phyloP scores from a whole-genome alignment of 1,140 invertebrate species.

The Psilanteris sp. region DNA sequence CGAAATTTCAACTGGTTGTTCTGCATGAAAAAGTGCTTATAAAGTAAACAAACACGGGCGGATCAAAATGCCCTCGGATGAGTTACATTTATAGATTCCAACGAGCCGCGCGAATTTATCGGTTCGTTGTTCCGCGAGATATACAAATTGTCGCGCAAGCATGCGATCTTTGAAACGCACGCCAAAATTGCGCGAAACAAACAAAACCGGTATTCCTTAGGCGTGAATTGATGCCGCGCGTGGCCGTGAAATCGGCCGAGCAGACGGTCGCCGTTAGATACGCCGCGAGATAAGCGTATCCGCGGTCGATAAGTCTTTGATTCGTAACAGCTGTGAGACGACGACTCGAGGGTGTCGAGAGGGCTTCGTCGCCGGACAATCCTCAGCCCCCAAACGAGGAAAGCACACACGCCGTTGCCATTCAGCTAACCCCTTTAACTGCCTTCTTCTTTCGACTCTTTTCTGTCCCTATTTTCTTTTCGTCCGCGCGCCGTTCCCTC shows the following conservation, averaged over 20 bases:
- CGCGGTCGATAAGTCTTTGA: constrained; percentile 38
- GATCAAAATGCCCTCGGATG: no score
- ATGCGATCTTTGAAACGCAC: no score
- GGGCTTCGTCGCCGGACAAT: constrained; percentile 66
- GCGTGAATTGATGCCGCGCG: no score
- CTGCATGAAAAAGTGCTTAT: neutral
- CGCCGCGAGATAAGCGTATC: constrained; percentile 36
- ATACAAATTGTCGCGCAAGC: no score
- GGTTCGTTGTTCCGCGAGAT: no score
- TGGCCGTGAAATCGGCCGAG: no score
- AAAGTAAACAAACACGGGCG: constrained; percentile 14
- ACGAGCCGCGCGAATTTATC: no score
- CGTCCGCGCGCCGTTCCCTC: constrained; percentile 36
- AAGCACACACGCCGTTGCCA: constrained; percentile 72
- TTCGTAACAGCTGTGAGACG: constrained; percentile 29
- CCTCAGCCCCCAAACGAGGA: constrained; percentile 70
- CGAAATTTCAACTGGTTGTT: neutral
- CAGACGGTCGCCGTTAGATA: constrained; percentile 41
- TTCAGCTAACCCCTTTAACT: constrained; percentile 75
- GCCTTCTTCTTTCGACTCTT: constrained; percentile 31
- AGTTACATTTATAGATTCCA: no score
- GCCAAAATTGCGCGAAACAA: no score
- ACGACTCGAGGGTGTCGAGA: constrained; percentile 3
- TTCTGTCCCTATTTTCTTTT: constrained; percentile 54
- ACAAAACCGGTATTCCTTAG: no score